These are phyloP conservation scores for Apoderus coryli DNA, from an alignment of 2,888 invertebrate genomes.

Conservation along the genomic window DNA sequence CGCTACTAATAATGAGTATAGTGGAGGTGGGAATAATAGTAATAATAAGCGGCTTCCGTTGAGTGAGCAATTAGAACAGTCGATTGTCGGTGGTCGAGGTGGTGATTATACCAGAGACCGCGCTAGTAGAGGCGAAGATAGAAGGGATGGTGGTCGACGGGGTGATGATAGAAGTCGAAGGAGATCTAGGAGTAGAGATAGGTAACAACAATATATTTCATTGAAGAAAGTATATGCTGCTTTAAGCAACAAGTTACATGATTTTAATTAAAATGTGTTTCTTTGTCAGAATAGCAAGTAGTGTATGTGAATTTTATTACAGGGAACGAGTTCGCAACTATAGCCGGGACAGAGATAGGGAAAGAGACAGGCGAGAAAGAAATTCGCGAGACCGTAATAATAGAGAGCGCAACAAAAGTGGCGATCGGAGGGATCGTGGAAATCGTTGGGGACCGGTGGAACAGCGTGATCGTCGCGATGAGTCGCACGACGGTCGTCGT, in stretches of 20 bases:
- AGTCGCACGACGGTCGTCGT: slow-evolving; percentile 15
- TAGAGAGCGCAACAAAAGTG: slow-evolving; percentile 2
- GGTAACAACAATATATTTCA: no score
- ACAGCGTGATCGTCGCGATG: slow-evolving; percentile 4
- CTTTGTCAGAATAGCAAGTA: no score
- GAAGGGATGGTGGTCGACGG: slow-evolving; percentile 14
- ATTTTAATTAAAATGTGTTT: no score
- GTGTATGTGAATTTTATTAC: no score
- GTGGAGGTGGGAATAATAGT: slow-evolving; percentile 8
- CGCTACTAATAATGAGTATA: background rate
- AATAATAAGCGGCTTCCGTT: slow-evolving; percentile 21
- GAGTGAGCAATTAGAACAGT: slow-evolving; percentile 36
- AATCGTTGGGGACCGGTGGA: background rate
- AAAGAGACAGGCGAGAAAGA: slow-evolving; percentile 15
- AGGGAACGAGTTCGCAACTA: no score
- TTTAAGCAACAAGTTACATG: no score
- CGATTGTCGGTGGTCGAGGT: slow-evolving; percentile 14
- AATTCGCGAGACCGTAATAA: background rate
- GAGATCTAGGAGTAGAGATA: slow-evolving; percentile 14
- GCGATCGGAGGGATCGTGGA: background rate
- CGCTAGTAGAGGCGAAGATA: slow-evolving; percentile 14
- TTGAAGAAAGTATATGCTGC: no score
- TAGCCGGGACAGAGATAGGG: slow-evolving; percentile 16
- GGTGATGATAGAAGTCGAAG: slow-evolving; percentile 18
- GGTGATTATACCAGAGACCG: slow-evolving; percentile 10